Evolutionary conservation across 2,888 invertebrate genomes (phyloP).

Genomic region (Pterobdella sp.): DNA sequence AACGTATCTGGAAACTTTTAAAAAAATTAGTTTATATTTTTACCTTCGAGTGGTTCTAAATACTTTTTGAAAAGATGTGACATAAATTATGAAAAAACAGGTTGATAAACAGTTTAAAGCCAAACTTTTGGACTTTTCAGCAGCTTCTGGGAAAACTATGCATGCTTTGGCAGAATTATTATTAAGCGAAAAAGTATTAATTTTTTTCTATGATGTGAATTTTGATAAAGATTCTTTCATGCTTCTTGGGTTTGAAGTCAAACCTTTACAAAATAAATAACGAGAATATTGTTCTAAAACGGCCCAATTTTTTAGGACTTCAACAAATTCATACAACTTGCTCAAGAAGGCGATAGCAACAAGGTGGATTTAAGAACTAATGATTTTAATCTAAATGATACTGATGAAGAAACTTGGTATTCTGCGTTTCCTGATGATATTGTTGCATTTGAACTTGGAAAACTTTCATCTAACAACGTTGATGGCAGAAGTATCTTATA

Average conservation of each 20-base stretch:
- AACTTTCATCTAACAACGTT: conserved; percentile 11
- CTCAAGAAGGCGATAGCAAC: conserved; percentile 7
- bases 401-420: conserved; percentile 22
- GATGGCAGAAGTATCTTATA: conserved; percentile 3
- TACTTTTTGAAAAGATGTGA: too few relatives aligned
- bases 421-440: not conserved
- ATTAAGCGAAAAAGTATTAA: conserved; percentile 18
- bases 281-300: too few relatives aligned
- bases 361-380: conserved; percentile 7
- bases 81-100: too few relatives aligned
- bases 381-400: not conserved
- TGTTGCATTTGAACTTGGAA: conserved; percentile 11
- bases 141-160: conserved; percentile 16
- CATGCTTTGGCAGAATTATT: conserved; percentile 20
- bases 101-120: not conserved
- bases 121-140: not conserved
- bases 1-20: too few relatives aligned
- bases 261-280: too few relatives aligned
- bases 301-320: too few relatives aligned
- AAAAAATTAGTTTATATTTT: too few relatives aligned
- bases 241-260: not conserved
- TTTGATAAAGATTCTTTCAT: too few relatives aligned
- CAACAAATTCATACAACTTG: conserved; percentile 15
- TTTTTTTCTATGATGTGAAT: too few relatives aligned
- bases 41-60: too few relatives aligned